Percentiles rank a stretch among this genome's conserved stretches.
These are phyloP conservation scores for Megalops cyprinoides DNA, from an alignment of 2,797 vertebrate species.

Conservation along the genomic window DNA sequence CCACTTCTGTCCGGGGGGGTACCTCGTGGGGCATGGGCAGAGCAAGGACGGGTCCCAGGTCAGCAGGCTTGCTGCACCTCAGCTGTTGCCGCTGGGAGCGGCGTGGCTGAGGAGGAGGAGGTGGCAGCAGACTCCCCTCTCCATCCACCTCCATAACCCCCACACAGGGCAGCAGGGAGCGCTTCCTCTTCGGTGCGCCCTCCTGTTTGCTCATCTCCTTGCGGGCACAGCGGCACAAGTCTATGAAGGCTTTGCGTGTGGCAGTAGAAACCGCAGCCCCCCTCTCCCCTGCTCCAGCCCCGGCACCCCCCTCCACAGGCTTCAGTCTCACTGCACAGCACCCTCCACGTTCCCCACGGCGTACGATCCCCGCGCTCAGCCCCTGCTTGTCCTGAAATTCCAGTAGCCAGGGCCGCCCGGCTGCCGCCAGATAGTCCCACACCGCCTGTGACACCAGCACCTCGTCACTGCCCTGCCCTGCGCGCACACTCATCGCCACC, in stretches of 20 bases:
- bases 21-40: constrained; percentile 69
- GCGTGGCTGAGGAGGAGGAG: constrained; percentile 68
- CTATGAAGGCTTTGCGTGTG: constrained; percentile 89
- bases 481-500: constrained; percentile 82
- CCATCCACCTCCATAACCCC: constrained; percentile 75
- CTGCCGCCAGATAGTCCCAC: constrained; percentile 93
- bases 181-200: constrained; percentile 83
- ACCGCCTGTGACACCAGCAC: constrained; percentile 92
- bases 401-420: constrained; percentile 85
- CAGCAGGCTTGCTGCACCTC: constrained; percentile 75
- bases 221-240: constrained; percentile 83
- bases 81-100: constrained; percentile 81
- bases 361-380: constrained; percentile 85
- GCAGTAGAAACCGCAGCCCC: constrained; percentile 74
- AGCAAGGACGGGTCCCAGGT: constrained; percentile 72
- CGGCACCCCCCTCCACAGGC: constrained; percentile 74
- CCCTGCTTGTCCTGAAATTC: constrained; percentile 90
- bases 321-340: constrained; percentile 90
- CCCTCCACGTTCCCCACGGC: constrained; percentile 88
- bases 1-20: constrained; percentile 66
- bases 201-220: constrained; percentile 94
- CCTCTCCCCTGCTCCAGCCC: constrained; percentile 70
- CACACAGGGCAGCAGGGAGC: constrained; percentile 81
- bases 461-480: constrained; percentile 88
- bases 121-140: constrained; percentile 74